Base-by-base conservation (phyloP, 1,140 invertebrate genomes). In the Drosophila elegans region DNA sequence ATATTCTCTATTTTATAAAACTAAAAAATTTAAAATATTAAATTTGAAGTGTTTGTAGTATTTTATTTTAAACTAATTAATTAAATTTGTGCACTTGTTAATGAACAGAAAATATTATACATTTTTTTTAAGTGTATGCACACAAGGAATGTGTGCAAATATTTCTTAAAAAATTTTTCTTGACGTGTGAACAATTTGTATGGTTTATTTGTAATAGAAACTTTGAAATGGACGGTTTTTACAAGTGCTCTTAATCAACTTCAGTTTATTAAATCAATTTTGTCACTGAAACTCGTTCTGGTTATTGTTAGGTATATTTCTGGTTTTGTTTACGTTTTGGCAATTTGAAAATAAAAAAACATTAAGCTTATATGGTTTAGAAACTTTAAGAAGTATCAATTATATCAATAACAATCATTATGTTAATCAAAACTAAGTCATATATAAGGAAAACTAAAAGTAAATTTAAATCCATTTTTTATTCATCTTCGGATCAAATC, bases 101-200 rank as follows among this genome's bases (percentile, higher is more conserved):
- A 32, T 32, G 29, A 32, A 6, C 29, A 32, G 5, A 32, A 44
- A 44, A 44, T 21, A 3, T 3, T 3, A 12, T 3, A 11, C 11
- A 4, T 25, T 25, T 46, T 45, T 45, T 25, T 27, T 46, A 2
- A 21, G 10, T 52, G 49, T 12, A 34, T 4, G 13, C 48, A 51
- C 3, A 44, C 7, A 21, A 10, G 48, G 27, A 51, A 51, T 34
- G n/a, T 13, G 7, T 10, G 48, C 10, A 52, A 52, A 21, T 29
- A 36, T 36, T 52, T 49, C 34, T 52, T 3, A 12, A 16, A 34
- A 7, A 9, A 36, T 36, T 21, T 34, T 36, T 12, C 13, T 21
- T 21, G 32, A 36, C 49, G 34, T 52, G 32, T 21, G 13, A 52
- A 36, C 49, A 52, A 52, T 52, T 52, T 52, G 32, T 36, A 21